Conservation (phyloP, 1,140 invertebrate genomes). For the Pseudomyrmex flavicornis region DNA sequence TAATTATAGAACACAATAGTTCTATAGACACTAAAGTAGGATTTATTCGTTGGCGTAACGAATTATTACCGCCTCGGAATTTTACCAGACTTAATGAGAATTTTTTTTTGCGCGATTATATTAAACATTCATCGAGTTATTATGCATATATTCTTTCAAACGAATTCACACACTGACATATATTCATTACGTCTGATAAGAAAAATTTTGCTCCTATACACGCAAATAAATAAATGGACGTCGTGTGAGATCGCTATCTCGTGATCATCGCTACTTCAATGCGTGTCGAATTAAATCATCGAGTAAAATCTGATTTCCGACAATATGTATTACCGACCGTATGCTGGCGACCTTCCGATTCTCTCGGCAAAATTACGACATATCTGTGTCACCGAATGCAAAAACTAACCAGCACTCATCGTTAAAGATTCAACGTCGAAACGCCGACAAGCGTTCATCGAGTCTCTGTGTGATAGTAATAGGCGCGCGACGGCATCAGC, state of each 20-base stretch:
- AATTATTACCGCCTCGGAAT: neutral
- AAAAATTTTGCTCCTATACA: neutral
- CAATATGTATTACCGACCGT: conserved; percentile 14
- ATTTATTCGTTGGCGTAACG: neutral
- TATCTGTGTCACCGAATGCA: conserved; percentile 37
- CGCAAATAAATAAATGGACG: too few relatives aligned
- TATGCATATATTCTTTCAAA: neutral
- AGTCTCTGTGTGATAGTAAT: neutral
- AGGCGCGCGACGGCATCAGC: conserved; percentile 1
- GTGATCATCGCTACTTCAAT: neutral
- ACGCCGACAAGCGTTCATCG: neutral
- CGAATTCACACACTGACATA: neutral
- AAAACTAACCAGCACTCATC: neutral
- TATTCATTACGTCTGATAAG: neutral
- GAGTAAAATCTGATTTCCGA: conserved; percentile 17
- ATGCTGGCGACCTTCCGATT: conserved; percentile 32
- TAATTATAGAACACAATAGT: neutral
- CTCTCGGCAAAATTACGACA: conserved; percentile 23
- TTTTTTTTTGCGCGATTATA: neutral
- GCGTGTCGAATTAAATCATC: neutral
- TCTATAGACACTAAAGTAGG: neutral
- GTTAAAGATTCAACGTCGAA: conserved; percentile 39
- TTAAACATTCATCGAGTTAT: conserved; percentile 7
- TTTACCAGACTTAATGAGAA: neutral
- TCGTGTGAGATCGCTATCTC: too few relatives aligned